These are phyloP conservation scores for Tragelaphus scriptus DNA, from an alignment of 2,113 vertebrate species.

Conservation along the genomic window DNA sequence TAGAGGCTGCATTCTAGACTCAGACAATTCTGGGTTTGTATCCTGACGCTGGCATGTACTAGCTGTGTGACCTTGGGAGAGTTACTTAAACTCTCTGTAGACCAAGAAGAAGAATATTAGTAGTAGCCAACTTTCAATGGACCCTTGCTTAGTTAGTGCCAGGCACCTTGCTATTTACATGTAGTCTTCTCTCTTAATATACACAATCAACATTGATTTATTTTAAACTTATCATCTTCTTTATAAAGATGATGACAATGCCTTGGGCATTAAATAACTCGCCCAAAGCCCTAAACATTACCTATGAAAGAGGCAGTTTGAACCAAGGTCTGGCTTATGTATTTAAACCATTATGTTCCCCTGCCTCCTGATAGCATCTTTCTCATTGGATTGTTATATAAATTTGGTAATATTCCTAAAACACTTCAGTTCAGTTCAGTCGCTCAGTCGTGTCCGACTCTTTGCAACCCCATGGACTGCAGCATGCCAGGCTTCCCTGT, in stretches of 20 bases:
- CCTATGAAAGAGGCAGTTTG: background rate
- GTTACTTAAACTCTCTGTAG: background rate
- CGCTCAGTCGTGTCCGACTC: rapidly evolving
- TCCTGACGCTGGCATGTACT: background rate
- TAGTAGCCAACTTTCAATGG: background rate
- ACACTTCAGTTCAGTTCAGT: background rate
- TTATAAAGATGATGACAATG: background rate
- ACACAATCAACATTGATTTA: background rate
- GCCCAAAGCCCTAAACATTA: background rate
- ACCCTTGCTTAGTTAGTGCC: background rate
- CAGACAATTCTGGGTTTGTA: background rate
- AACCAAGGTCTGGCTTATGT: background rate
- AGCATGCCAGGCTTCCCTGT: background rate
- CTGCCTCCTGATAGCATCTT: background rate
- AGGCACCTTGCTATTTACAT: background rate
- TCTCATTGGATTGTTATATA: background rate
- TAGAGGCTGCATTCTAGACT: background rate
- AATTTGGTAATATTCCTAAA: background rate
- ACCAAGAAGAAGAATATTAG: background rate
- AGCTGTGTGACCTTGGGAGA: background rate
- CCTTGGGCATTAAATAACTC: background rate
- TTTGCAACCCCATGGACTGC: background rate
- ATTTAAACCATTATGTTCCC: background rate
- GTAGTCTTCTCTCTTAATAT: background rate
- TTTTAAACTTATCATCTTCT: background rate